phyloP scores from a whole-genome alignment of 2,797 vertebrate species.

The Channallabes apus region DNA sequence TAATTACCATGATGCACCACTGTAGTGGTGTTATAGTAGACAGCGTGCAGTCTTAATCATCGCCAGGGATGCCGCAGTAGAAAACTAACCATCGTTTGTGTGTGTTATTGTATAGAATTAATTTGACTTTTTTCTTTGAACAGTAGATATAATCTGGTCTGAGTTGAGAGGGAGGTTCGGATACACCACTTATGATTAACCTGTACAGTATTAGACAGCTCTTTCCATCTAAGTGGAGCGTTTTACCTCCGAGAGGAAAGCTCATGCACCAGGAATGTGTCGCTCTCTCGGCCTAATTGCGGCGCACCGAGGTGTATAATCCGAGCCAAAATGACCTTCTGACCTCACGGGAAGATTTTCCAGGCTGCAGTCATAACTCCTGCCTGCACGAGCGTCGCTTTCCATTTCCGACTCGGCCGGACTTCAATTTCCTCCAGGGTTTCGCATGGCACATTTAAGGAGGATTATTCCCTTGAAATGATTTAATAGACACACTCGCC shows the following conservation, averaged over 20 bases:
- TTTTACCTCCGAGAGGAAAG: background rate
- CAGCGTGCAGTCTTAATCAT: background rate
- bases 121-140: background rate
- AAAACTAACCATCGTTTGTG: too few relatives aligned
- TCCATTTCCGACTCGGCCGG: slow-evolving; percentile 42
- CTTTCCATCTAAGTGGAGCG: background rate
- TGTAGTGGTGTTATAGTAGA: background rate
- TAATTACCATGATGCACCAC: background rate
- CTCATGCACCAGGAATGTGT: background rate
- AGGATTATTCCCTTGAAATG: slow-evolving; percentile 53
- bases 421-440: slow-evolving; percentile 47
- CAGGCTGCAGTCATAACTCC: slow-evolving; percentile 28
- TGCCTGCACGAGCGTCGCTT: slow-evolving; percentile 32
- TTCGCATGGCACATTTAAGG: slow-evolving; percentile 49
- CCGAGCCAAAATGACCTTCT: slow-evolving; percentile 29
- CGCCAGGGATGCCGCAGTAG: background rate
- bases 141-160: background rate
- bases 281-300: slow-evolving; percentile 17
- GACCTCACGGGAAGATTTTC: slow-evolving; percentile 41
- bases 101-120: background rate
- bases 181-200: slow-evolving; percentile 5
- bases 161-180: background rate
- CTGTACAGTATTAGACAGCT: background rate
- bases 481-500: slow-evolving; percentile 54
- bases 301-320: slow-evolving; percentile 25